These are phyloP conservation scores for Jacana jacana DNA, from an alignment of 2,113 vertebrate species.

Conservation along the genomic window DNA sequence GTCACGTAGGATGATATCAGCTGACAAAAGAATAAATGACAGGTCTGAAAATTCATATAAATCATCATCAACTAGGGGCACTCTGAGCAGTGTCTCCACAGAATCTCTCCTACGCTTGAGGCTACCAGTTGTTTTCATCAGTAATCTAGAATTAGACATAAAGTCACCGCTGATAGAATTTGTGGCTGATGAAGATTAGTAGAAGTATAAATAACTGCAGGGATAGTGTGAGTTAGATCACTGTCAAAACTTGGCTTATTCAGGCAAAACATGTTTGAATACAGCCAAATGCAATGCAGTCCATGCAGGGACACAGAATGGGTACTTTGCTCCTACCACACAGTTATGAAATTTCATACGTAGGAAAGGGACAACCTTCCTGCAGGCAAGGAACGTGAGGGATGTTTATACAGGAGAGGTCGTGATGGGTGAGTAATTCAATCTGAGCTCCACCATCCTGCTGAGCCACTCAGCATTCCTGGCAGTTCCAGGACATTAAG, in stretches of 20 bases:
- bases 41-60: neutral
- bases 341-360: neutral
- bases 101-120: neutral
- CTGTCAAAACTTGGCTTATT: neutral
- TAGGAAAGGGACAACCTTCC: neutral
- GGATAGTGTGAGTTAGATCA: neutral
- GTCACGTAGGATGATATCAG: neutral
- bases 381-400: neutral
- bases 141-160: neutral
- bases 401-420: neutral
- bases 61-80: neutral
- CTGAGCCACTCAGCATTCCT: neutral
- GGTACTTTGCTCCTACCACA: neutral
- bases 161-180: neutral
- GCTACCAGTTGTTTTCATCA: neutral
- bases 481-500: neutral
- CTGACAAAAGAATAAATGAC: neutral
- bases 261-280: neutral
- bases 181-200: neutral
- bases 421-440: neutral
- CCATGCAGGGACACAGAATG: neutral
- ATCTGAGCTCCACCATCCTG: neutral
- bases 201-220: conserved; percentile 8
- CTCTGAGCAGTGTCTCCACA: neutral
- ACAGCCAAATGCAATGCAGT: neutral